phyloP scores from a whole-genome alignment of 2,888 invertebrate species.

The Drosophila pegasa region DNA sequence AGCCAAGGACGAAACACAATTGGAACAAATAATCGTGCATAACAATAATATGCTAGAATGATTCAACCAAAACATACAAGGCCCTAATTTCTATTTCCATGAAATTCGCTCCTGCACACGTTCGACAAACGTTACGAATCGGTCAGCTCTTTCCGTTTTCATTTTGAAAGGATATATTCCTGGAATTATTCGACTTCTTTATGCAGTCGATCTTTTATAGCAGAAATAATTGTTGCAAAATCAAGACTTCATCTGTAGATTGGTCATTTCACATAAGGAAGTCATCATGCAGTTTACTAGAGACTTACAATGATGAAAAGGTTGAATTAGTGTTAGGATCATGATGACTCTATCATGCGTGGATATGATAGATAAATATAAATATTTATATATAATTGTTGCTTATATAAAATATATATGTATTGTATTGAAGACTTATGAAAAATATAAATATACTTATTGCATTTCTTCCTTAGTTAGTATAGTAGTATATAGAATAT shows the following conservation, averaged over 20 bases:
- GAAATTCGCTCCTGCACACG: conserved; percentile 39
- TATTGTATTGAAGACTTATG: too few relatives aligned
- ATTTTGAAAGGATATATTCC: conserved; percentile 22
- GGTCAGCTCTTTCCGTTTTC: conserved; percentile 13
- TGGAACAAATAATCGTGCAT: conserved; percentile 68
- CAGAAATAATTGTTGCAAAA: conserved; percentile 9
- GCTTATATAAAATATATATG: background rate
- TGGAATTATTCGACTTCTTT: conserved; percentile 11
- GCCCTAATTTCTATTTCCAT: conserved; percentile 45
- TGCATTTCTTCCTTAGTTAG: too few relatives aligned
- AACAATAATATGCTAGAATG: conserved; percentile 62
- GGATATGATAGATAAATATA: too few relatives aligned
- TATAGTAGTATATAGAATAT: too few relatives aligned
- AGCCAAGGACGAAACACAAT: conserved; percentile 66
- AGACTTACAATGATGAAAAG: background rate
- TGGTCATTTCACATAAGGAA: background rate
- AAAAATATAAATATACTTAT: too few relatives aligned
- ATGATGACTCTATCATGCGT: too few relatives aligned
- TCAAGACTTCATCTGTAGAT: conserved; percentile 18
- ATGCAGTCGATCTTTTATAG: conserved; percentile 13
- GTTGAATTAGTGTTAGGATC: background rate
- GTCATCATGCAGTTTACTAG: conserved; percentile 3
- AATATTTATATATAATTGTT: background rate
- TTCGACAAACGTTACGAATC: conserved; percentile 20
- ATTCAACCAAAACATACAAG: conserved; percentile 54